Evolutionary conservation across 2,888 invertebrate species (phyloP).

Genomic region (Melipona beecheii): DNA sequence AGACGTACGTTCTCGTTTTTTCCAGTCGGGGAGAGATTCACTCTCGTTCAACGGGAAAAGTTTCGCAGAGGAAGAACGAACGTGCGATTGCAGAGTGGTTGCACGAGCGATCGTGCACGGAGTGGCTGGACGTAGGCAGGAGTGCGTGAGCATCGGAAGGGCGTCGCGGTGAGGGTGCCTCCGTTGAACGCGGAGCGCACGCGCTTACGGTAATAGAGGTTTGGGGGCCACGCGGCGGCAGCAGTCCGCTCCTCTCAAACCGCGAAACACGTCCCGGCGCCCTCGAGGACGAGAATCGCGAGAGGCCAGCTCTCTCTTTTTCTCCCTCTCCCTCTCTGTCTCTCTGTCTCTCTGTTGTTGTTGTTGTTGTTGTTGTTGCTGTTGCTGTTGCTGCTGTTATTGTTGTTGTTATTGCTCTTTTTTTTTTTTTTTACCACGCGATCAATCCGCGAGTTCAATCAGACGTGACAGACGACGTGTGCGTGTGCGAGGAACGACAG

Average conservation of each 20-base stretch:
- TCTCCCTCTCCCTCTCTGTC: conserved; percentile 15
- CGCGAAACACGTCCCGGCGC: conserved; percentile 78
- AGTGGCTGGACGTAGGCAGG: conserved; percentile 34
- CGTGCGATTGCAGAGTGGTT: not conserved
- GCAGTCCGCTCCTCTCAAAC: conserved; percentile 79
- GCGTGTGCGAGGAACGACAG: not conserved
- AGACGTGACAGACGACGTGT: not conserved
- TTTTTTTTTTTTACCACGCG: not conserved
- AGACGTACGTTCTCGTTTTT: too few species aligned
- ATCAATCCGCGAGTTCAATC: too few species aligned
- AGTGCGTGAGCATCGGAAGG: conserved; percentile 44
- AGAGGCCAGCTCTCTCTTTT: conserved; percentile 31
- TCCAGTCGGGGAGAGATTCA: too few species aligned
- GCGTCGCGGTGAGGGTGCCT: conserved; percentile 58
- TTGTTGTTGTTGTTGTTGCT: too few species aligned
- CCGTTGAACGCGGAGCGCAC: conserved; percentile 71
- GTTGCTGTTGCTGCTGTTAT: too few species aligned
- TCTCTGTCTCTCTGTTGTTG: not conserved
- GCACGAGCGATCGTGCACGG: not conserved
- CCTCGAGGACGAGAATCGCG: conserved; percentile 60
- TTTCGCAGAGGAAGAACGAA: not conserved
- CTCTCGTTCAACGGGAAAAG: too few species aligned
- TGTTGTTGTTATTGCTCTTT: not conserved
- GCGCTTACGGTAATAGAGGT: conserved; percentile 71
- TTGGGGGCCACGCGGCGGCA: conserved; percentile 82